Evolutionary conservation across 2,888 invertebrate genomes (phyloP), one percentile per base, ranked within the genome.

Genomic region (Rugalucina vietnamica): DNA sequence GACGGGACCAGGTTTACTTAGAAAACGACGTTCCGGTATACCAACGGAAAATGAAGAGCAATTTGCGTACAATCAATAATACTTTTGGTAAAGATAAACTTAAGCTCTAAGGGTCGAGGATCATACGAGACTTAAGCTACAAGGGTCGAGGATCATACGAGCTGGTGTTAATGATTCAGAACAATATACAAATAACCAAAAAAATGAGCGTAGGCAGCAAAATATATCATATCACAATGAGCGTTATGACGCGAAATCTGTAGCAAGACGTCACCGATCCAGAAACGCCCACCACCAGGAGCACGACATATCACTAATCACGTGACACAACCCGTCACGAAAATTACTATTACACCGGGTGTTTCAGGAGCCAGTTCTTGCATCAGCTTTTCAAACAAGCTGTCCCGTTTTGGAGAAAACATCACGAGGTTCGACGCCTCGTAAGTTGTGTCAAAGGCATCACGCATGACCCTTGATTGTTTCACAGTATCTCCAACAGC

Each of bases 391-490:
- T 86, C 43, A 70, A 88, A 76, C n/a, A 60, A 34, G 10, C 43
- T 57, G n/a, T 89, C 83, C 21, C 83, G 74, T 75, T 75, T 79
- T 21, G 89, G 88, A 34, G 88, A 89, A 34, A 72, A 72, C 54
- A 84, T 88, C 10, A 89, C 37, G 24, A 89, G 80, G 27, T 86
- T 89, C 10, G 82, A 73, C 29, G 88, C 88, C 69, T 89, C 88
- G 32, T 75, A 14, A 4, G 79, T 73, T 24, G 76, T 84, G 39
- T 88, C 89, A 36, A 88, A n/a, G 2, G 82, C 24, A 54, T 88
- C 82, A 21, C 79, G 36, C 39, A 79, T 65, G 8, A 79, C n/a
- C 71, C 85, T 85, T 12, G 50, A 65, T 1, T 36, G 8, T 49
- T 85, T 81, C 32, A 86, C 79, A 8, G 85, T 57, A 57, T 87